Conservation (phyloP, 2,797 vertebrate species). For the Phoeniculus purpureus region DNA sequence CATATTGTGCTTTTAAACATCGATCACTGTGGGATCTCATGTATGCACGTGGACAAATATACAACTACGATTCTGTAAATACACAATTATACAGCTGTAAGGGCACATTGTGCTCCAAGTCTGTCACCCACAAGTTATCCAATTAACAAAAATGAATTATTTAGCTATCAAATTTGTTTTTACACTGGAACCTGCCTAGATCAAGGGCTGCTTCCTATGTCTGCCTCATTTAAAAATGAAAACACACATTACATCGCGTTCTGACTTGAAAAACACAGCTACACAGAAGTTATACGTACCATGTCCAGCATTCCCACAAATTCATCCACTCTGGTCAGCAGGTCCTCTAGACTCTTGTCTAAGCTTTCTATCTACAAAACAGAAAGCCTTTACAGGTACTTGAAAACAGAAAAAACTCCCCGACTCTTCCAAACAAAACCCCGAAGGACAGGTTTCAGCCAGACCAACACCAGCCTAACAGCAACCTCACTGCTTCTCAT, state of each 20-base stretch:
- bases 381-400: neutral
- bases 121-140: neutral
- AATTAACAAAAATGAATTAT: neutral
- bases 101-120: rapidly evolving
- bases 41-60: rapidly evolving
- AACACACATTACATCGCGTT: neutral
- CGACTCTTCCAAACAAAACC: neutral
- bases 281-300: conserved; percentile 71
- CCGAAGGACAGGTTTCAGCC: rapidly evolving
- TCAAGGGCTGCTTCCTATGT: neutral
- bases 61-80: neutral
- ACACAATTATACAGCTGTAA: rapidly evolving
- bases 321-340: conserved; percentile 93
- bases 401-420: neutral
- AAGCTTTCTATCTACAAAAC: conserved; percentile 83
- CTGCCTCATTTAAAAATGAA: neutral
- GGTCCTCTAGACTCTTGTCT: conserved; percentile 91
- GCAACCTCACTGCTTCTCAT: rapidly evolving
- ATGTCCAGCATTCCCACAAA: conserved; percentile 97
- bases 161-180: neutral
- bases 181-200: neutral
- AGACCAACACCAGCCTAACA: rapidly evolving
- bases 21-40: rapidly evolving
- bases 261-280: neutral
- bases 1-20: neutral